Base-by-base conservation (phyloP, 2,888 invertebrate genomes). In the Idaea biselata region DNA sequence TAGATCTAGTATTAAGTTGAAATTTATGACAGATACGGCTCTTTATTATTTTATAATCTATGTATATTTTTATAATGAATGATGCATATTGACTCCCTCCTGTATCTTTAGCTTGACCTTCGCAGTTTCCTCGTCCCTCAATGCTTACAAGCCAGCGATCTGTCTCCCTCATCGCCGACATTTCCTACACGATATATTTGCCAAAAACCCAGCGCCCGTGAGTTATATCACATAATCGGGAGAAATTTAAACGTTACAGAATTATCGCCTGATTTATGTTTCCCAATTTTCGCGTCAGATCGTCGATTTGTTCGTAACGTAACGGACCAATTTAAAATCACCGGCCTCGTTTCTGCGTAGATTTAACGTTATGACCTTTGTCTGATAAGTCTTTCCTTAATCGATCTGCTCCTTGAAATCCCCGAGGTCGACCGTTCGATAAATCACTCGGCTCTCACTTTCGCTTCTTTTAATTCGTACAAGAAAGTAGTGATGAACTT, bases 221-320 rank as follows among this genome's bases (percentile, higher is more conserved):
- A 84, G 69, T 84, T 82, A 84, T 81, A 77, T 71, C 78, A 71
- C 75, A 80, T 82, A 83, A 86, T 83, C 77, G 81, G 69, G 73
- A 73, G 76, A 80, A 83, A 84, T 80, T 82, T 78, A 83, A 84
- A 84, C 82, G 85, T 84, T 82, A 82, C 78, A 71, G 75, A 80
- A 84, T 86, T 84, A 81, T 75, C 75, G 72, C 67, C 77, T 82
- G 84, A 88, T 88, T 87, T 86, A 88, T 83, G 73, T 68, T 76
- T 76, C 68, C 73, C 78, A 83, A 86, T 87, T 86, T 86, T 75
- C 74, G 75, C 74, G 79, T 83, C 83, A 76, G 69, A 68, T 68
- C 66, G 67, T 63, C 74, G 70, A 72, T 74, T 73, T 74, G 73
- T 73, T 63, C 66, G 61, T 67, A 63, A 60, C 63, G 65, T 68